Evolutionary conservation across 2,113 vertebrate species (phyloP).

Genomic region (Dipodomys merriami): DNA sequence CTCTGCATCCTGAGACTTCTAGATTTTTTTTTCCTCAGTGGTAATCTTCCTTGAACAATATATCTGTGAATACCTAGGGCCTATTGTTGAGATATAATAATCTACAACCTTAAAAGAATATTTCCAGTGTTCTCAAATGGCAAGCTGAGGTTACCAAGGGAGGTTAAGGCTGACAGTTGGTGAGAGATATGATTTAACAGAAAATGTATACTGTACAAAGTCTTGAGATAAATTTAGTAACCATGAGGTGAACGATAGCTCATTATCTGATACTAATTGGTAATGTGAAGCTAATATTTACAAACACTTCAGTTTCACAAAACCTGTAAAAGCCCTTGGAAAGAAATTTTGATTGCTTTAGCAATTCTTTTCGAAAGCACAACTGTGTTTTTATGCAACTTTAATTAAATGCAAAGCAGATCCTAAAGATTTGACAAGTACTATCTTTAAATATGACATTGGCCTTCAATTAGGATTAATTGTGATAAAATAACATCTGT

Average conservation of each 20-base stretch:
- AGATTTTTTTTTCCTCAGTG: no score
- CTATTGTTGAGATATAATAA: neutral
- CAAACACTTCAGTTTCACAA: neutral
- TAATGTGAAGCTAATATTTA: neutral
- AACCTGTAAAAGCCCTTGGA: neutral
- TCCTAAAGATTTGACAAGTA: neutral
- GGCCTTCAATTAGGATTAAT: neutral
- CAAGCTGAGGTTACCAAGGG: no score
- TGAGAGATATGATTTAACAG: neutral
- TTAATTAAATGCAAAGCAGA: neutral
- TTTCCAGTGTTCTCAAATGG: neutral
- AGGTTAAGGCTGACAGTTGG: neutral
- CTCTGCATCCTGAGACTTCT: no score
- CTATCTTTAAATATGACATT: neutral
- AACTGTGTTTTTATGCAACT: neutral
- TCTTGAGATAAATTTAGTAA: slow-evolving; percentile 33
- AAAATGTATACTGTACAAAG: neutral
- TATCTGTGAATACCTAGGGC: no score
- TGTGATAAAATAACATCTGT: neutral
- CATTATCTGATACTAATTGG: neutral
- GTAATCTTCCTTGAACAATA: no score
- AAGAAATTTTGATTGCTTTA: neutral
- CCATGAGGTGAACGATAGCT: neutral
- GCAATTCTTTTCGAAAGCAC: neutral
- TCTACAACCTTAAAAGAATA: neutral